Evolutionary conservation across 1,140 invertebrate genomes (phyloP), one percentile per base, ranked within the genome.

Genomic region (Anastrepha ludens): DNA sequence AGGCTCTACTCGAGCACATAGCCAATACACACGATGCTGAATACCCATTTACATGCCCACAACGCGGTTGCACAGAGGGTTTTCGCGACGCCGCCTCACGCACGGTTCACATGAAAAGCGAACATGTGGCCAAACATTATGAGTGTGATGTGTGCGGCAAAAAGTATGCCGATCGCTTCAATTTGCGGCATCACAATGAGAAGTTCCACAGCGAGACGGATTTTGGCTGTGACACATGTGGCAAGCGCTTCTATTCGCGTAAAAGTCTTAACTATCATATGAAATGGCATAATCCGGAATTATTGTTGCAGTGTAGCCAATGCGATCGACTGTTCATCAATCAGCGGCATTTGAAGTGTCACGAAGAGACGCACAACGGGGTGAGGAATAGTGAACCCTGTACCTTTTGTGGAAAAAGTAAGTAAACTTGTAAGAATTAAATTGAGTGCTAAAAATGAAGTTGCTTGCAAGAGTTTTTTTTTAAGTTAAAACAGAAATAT

Each of bases 121-220:
- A 70, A 20, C 91, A 92, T 59, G 90, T 92, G 6, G 89, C 91
- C 11, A 92, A 92, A 67, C 90, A 91, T 59, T 89, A 90, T 29
- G 67, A 59, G 3, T 92, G 91, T 85, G 89, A 89, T 15, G 90
- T 91, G 47, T 92, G 91, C 50, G 91, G 91, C 70, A 92, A 92
- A 70, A 91, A 91, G 86, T 92, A 92, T 39, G 89, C 91, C 2
- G 91, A 92, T 90, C 90, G 91, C n/a, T 91, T 91, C 44, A 92
- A 92, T 86, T 86, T 92, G 50, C 88, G 89, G 0, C 91, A 92
- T 88, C 91, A 92, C 55, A 58, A 91, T 2, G 91, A 92, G 86
- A 92, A 92, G 86, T 92, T 92, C 86, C 91, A 92, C 81, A 90
- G 91, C 59, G 91, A 92, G n/a, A 91, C 91, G 55, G 91, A 92